Percentiles rank a stretch among this genome's conserved stretches.
phyloP scores from a whole-genome alignment of 1,140 invertebrate genomes.

The Pantala flavescens region DNA sequence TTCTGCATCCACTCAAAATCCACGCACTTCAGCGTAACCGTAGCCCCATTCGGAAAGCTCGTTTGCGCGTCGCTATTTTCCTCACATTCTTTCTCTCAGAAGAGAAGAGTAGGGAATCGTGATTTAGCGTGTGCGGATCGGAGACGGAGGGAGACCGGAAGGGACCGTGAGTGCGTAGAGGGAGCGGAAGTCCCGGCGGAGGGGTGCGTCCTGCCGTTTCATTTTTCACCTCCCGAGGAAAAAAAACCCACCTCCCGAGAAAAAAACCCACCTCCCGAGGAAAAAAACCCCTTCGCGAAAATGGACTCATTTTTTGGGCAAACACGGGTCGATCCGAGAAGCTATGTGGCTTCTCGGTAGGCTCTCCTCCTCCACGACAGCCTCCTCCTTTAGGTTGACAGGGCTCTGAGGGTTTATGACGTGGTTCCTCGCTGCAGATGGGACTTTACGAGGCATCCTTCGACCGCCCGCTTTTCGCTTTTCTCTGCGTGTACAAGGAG shows the following conservation, averaged over 20 bases:
- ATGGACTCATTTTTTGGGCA: slow-evolving; percentile 9
- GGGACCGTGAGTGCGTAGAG: neutral
- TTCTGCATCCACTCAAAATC: no score
- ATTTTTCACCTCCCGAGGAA: neutral
- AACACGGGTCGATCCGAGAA: neutral
- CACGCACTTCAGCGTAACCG: no score
- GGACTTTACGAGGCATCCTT: no score
- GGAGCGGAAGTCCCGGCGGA: neutral
- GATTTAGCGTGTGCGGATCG: neutral
- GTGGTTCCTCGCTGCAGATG: no score
- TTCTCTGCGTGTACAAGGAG: no score
- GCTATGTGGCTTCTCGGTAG: neutral
- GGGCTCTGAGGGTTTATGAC: no score
- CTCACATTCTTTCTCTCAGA: no score
- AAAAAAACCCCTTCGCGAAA: neutral
- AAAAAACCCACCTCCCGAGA: neutral
- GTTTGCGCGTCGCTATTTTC: no score
- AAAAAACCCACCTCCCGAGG: neutral
- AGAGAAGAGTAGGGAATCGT: no score
- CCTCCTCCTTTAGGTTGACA: no score
- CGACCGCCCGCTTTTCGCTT: no score
- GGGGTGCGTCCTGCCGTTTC: neutral
- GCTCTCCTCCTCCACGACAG: neutral
- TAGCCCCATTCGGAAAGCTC: no score
- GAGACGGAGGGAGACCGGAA: neutral